These are phyloP conservation scores for Aphelenchoides avenae DNA, from an alignment of 1,140 invertebrate species.

Conservation along the genomic window DNA sequence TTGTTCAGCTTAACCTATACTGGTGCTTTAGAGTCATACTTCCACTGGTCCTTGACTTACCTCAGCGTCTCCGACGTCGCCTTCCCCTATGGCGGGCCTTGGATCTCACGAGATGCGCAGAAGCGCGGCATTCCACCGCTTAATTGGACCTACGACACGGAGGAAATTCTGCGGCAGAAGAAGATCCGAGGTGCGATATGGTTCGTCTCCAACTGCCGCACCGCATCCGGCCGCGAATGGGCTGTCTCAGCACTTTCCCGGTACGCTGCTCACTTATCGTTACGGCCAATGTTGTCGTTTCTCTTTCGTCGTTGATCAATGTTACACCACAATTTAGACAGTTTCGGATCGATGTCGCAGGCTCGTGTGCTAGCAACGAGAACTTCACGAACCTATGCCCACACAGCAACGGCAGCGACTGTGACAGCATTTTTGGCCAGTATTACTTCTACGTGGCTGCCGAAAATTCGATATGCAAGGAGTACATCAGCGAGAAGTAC, in stretches of 20 bases:
- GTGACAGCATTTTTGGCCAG: conserved; percentile 14
- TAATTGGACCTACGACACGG: conserved; percentile 11
- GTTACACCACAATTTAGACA: too few relatives aligned
- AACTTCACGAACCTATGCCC: conserved; percentile 21
- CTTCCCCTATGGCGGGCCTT: conserved; percentile 36
- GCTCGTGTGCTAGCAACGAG: conserved; percentile 23
- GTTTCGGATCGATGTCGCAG: conserved; percentile 33
- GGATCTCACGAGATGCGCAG: conserved; percentile 18
- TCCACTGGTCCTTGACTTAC: conserved; percentile 34
- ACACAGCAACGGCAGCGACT: background rate
- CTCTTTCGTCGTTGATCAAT: too few relatives aligned
- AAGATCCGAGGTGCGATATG: conserved; percentile 17
- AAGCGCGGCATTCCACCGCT: conserved; percentile 12
- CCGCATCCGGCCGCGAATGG: conserved; percentile 32
- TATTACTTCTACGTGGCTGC: conserved; percentile 36
- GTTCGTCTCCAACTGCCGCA: conserved; percentile 44
- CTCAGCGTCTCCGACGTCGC: conserved; percentile 13
- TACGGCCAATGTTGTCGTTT: too few relatives aligned
- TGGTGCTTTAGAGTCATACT: too few relatives aligned
- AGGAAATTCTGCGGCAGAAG: conserved; percentile 23
- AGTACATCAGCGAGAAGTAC: conserved; percentile 43
- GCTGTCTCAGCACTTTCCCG: conserved; percentile 31
- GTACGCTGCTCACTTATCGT: conserved; percentile 7
- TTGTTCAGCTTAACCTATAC: too few relatives aligned
- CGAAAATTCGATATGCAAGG: conserved; percentile 37